A percentile compares a stretch with the other conserved stretches of the same genome.
Conservation (phyloP, 2,888 invertebrate species). For the Tanypteryx hageni region DNA sequence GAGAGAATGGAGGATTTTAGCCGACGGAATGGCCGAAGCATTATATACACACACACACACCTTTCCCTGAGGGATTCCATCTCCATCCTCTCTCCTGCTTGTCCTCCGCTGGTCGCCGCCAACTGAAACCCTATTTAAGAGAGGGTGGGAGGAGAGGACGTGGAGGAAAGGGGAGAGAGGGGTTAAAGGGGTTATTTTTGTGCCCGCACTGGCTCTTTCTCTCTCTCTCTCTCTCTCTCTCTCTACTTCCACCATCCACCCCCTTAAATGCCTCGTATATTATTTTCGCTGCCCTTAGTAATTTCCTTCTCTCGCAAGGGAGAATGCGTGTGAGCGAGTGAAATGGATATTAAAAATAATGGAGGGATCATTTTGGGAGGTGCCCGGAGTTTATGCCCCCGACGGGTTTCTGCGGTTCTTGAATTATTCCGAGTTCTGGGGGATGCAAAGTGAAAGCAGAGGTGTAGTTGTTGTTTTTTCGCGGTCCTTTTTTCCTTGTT, state of each 20-base stretch:
- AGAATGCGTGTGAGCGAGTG: neutral
- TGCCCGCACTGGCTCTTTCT: too few relatives aligned
- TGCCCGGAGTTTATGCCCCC: neutral
- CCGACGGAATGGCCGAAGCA: neutral
- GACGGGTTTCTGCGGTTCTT: neutral
- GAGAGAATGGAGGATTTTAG: neutral
- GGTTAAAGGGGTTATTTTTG: neutral
- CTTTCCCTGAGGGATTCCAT: slow-evolving; percentile 1
- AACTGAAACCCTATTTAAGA: too few relatives aligned
- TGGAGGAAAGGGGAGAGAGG: neutral
- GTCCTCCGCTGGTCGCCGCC: neutral
- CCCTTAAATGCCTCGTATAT: neutral
- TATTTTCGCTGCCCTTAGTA: neutral
- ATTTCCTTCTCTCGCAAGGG: neutral
- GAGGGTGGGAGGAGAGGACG: too few relatives aligned
- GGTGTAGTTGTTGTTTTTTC: neutral
- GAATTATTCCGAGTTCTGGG: neutral
- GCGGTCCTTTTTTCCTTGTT: neutral
- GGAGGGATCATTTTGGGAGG: neutral
- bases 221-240: too few relatives aligned
- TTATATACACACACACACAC: neutral
- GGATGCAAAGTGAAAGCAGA: neutral
- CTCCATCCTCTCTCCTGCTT: neutral
- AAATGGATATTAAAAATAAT: slow-evolving; percentile 29
- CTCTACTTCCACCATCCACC: neutral